These are phyloP conservation scores for Sphaerophoria taeniata DNA, from an alignment of 2,888 invertebrate genomes.

Conservation along the genomic window DNA sequence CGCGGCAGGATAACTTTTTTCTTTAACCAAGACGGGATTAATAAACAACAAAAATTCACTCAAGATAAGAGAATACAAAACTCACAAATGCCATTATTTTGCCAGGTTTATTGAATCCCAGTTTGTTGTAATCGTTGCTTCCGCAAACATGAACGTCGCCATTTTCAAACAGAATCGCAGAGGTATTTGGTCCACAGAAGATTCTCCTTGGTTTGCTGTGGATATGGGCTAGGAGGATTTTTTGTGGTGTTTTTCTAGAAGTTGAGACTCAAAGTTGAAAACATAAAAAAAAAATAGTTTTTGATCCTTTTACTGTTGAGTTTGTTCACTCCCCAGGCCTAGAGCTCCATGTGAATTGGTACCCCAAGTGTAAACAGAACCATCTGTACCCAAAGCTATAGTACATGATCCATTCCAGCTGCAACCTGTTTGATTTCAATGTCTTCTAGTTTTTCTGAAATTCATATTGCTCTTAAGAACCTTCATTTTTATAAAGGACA, in stretches of 20 bases:
- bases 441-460: constrained; percentile 83
- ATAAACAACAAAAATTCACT: constrained; percentile 30
- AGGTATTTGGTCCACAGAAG: constrained; percentile 86
- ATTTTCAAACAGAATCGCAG: constrained; percentile 85
- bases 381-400: constrained; percentile 86
- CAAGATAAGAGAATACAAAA: not conserved
- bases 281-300: not conserved
- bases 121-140: constrained; percentile 86
- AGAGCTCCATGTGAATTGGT: constrained; percentile 85
- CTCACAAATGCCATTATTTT: constrained; percentile 80
- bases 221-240: constrained; percentile 80
- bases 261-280: not conserved
- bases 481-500: not conserved
- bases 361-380: constrained; percentile 88
- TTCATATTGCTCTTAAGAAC: not conserved
- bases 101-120: constrained; percentile 84
- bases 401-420: constrained; percentile 86
- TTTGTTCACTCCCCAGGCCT: constrained; percentile 82
- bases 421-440: constrained; percentile 85
- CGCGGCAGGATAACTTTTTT: constrained; percentile 84
- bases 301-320: constrained; percentile 78
- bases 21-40: constrained; percentile 74
- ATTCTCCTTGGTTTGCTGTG: constrained; percentile 84
- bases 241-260: constrained; percentile 79
- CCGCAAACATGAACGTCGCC: constrained; percentile 87